A percentile compares a stretch with the other conserved stretches of the same genome.
phyloP scores from a whole-genome alignment of 2,888 invertebrate genomes.

The Cryptus viduatorius region DNA sequence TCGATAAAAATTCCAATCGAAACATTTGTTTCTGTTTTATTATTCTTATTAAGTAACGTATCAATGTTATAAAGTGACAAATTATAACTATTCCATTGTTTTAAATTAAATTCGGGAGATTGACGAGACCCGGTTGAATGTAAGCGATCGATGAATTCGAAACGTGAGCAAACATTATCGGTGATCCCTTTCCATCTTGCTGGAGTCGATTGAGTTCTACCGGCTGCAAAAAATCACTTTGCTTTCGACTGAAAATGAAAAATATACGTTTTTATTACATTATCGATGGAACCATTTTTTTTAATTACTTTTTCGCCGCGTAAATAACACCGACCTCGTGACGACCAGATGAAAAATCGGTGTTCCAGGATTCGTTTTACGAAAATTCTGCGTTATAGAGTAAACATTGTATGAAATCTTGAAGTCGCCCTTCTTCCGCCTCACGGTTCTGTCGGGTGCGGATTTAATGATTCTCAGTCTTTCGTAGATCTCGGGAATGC shows the following conservation, averaged over 20 bases:
- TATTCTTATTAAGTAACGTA: slow-evolving; percentile 43
- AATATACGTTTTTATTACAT: not conserved
- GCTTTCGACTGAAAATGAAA: slow-evolving; percentile 76
- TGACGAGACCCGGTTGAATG: slow-evolving; percentile 79
- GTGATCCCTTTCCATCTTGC: slow-evolving; percentile 79
- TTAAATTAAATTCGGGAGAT: slow-evolving; percentile 78
- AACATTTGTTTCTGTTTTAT: not conserved
- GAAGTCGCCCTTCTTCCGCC: slow-evolving; percentile 77
- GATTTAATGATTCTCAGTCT: slow-evolving; percentile 81
- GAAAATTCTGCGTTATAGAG: slow-evolving; percentile 75
- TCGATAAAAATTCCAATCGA: not conserved
- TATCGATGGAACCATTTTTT: not conserved
- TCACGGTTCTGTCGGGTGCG: slow-evolving; percentile 77
- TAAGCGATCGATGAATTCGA: slow-evolving; percentile 80
- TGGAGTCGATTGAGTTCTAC: slow-evolving; percentile 80
- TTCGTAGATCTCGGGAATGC: slow-evolving; percentile 78
- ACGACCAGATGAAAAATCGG: slow-evolving; percentile 80
- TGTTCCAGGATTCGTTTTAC: slow-evolving; percentile 79
- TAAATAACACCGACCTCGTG: slow-evolving; percentile 75
- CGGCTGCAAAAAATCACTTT: slow-evolving; percentile 75
- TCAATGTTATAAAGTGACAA: slow-evolving; percentile 36
- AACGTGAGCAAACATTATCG: slow-evolving; percentile 80
- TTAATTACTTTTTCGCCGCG: not conserved
- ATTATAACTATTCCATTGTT: slow-evolving; percentile 1
- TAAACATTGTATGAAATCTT: slow-evolving; percentile 82